These are phyloP conservation scores for Lordiphosa stackelbergi DNA, from an alignment of 1,140 invertebrate genomes.

Conservation along the genomic window DNA sequence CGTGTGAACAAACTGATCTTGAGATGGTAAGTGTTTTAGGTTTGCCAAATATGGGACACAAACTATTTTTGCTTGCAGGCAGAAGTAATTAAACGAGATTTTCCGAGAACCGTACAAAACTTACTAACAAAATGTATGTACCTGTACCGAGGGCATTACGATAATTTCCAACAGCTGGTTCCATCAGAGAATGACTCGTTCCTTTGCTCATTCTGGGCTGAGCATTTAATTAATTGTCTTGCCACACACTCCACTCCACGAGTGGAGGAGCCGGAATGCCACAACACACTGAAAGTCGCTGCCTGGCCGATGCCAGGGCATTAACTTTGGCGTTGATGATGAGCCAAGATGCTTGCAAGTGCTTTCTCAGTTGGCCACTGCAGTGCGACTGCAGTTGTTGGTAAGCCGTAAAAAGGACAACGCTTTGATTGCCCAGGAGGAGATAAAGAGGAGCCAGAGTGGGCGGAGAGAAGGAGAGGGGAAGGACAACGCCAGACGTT, in stretches of 20 bases:
- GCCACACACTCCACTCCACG: conserved; percentile 9
- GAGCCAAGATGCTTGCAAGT: conserved; percentile 59
- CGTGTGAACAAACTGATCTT: too few species aligned
- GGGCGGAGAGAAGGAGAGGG: conserved; percentile 1
- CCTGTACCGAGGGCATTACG: too few species aligned
- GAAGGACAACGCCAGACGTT: conserved; percentile 37
- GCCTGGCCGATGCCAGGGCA: conserved; percentile 33
- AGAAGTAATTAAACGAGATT: too few species aligned
- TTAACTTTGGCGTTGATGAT: conserved; percentile 61
- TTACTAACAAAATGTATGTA: too few species aligned
- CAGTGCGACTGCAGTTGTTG: conserved; percentile 21
- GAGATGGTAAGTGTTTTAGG: too few species aligned
- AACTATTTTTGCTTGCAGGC: too few species aligned
- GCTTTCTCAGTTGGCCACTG: conserved; percentile 31
- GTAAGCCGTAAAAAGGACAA: conserved; percentile 51
- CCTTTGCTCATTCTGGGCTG: background rate
- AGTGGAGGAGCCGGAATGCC: conserved; percentile 26
- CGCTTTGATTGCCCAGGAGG: conserved; percentile 52
- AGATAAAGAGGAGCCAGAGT: conserved; percentile 22
- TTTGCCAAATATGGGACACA: too few species aligned
- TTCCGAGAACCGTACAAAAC: too few species aligned
- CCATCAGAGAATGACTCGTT: conserved; percentile 7
- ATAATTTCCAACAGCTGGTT: background rate
- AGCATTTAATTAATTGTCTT: conserved; percentile 32
- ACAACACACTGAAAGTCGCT: conserved; percentile 48